Evolutionary conservation across 2,888 invertebrate genomes (phyloP).

Genomic region (Standfussiana lucernea): DNA sequence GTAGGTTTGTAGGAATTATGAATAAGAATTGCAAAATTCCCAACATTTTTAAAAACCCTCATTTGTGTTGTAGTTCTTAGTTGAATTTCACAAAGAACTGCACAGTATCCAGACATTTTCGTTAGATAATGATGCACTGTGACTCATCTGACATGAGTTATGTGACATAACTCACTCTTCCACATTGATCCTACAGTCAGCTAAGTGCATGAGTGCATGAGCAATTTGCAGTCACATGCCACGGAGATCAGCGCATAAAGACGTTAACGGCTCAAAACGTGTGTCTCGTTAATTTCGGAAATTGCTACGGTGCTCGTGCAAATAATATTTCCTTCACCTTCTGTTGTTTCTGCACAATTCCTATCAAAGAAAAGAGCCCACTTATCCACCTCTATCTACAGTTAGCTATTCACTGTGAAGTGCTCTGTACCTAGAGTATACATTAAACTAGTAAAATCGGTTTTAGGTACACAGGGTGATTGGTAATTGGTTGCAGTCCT

Average conservation of each 20-base stretch:
- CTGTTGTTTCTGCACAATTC: conserved; percentile 1
- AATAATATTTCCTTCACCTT: conserved; percentile 25
- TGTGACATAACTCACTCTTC: conserved; percentile 50
- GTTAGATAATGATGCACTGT: conserved; percentile 34
- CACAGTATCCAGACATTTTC: neutral
- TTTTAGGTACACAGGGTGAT: no score
- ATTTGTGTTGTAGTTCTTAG: neutral
- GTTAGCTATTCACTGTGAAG: neutral
- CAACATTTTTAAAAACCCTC: neutral
- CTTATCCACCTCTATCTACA: neutral
- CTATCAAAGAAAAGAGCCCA: neutral
- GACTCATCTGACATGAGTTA: conserved; percentile 49
- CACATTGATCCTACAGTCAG: conserved; percentile 50
- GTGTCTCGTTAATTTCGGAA: conserved; percentile 58
- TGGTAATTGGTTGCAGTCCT: no score
- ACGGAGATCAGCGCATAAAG: conserved; percentile 50
- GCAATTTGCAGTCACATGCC: conserved; percentile 60
- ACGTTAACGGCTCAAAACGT: conserved; percentile 24
- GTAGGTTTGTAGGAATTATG: neutral
- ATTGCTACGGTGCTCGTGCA: conserved; percentile 34
- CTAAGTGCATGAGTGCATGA: conserved; percentile 52
- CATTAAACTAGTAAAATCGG: no score
- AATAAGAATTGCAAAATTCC: neutral
- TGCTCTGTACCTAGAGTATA: neutral
- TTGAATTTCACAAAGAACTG: conserved; percentile 20